Percentiles rank a stretch among this genome's conserved stretches.
phyloP scores from a whole-genome alignment of 2,888 invertebrate genomes.

The Idaea dimidiata region DNA sequence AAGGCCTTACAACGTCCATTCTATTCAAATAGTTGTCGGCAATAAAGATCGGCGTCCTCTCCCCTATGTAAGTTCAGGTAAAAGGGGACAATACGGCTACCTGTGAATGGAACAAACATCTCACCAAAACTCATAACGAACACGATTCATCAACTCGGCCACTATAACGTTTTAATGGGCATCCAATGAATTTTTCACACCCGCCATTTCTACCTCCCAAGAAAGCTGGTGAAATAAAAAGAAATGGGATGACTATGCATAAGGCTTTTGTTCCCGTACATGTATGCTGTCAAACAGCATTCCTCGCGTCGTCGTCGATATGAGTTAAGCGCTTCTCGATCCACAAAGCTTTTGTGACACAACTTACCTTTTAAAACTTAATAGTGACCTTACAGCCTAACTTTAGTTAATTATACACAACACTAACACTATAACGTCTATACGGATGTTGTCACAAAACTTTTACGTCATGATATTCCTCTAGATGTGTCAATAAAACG shows the following conservation, averaged over 20 bases:
- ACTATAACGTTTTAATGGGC: constrained; percentile 21
- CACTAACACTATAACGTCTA: constrained; percentile 59
- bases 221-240: constrained; percentile 67
- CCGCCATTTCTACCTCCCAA: constrained; percentile 42
- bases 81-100: constrained; percentile 61
- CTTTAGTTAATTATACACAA: constrained; percentile 55
- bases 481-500: constrained; percentile 54
- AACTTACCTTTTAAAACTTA: constrained; percentile 78
- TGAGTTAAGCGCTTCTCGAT: constrained; percentile 74
- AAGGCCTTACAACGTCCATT: constrained; percentile 49
- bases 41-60: constrained; percentile 61
- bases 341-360: constrained; percentile 73
- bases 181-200: constrained; percentile 29
- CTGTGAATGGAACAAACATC: constrained; percentile 62
- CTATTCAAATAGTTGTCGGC: constrained; percentile 64
- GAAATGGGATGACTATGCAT: constrained; percentile 70
- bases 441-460: constrained; percentile 48
- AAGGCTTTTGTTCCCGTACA: constrained; percentile 79
- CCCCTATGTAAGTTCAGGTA: constrained; percentile 64
- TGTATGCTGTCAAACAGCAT: constrained; percentile 79
- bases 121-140: constrained; percentile 39
- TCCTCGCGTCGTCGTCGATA: constrained; percentile 75
- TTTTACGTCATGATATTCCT: constrained; percentile 65
- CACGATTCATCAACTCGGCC: constrained; percentile 39
- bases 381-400: constrained; percentile 69